Base-by-base conservation (phyloP, 2,888 invertebrate species). In the Cryptosula pallasiana region DNA sequence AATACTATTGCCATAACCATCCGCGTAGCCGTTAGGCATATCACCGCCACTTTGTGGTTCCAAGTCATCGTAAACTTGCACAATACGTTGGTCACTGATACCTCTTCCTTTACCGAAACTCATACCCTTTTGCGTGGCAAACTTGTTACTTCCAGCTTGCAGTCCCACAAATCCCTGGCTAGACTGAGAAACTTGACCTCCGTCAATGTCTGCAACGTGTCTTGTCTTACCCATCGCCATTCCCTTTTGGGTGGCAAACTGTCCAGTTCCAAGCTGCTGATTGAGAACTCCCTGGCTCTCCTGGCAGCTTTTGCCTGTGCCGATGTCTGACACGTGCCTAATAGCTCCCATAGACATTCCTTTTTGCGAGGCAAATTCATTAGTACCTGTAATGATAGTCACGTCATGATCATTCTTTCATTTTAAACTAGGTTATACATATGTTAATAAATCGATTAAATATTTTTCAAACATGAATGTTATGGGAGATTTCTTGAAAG, bases 241-340 rank as follows among this genome's bases (percentile, higher is more conserved):
- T 1, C 77, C 77, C 35, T 73, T 71, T 69, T 45, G 72, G 55
- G 55, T 35, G 9, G 35, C 75, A 55, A 34, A 73, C 75, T n/a
- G 73, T 5, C 34, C 70, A 71, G 71, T 74, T n/a, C 75, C 75
- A 36, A 74, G 73, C 69, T 75, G 75, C n/a, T 74, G 72, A 20
- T 71, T 69, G 32, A 75, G 69, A 1, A 75, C 25, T 1, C 69
- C 71, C 35, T 72, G 72, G 23, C 73, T 71, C 54, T 71, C 75
- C 34, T 76, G 76, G 32, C 74, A 73, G 69, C 77, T 73, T 20
- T 81, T 80, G 71, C 82, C 83, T 32, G 80, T 79, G 35, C 78
- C 74, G 73, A 83, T 83, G 74, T 83, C 83, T 34, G 83, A 78
- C 34, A 82, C 81, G 75, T 83, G 82, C 5, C 81, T 77, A 2